Conservation (phyloP, 2,888 invertebrate genomes). For the Scaptomyza cyrtandrae region DNA sequence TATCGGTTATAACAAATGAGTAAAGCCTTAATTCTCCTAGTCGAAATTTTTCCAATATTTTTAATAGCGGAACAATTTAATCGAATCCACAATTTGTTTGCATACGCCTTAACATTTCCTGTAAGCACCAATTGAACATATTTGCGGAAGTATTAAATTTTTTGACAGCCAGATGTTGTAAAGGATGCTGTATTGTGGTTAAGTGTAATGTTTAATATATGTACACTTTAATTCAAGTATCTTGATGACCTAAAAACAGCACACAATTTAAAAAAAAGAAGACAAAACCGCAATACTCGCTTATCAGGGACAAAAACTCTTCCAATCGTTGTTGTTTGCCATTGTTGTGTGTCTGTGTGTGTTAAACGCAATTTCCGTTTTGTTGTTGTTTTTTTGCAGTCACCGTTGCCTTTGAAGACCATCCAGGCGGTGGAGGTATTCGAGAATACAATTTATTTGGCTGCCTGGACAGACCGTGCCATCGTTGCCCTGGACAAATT, state of each 20-base stretch:
- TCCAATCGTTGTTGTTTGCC: conserved; percentile 10
- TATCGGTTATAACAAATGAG: too few species aligned
- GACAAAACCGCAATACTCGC: conserved; percentile 14
- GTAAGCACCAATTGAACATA: neutral
- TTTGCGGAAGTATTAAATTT: neutral
- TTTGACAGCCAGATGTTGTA: neutral
- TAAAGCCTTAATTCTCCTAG: too few species aligned
- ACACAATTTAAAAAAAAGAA: conserved; percentile 14
- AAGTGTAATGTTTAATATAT: neutral
- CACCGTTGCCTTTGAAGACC: conserved; percentile 78
- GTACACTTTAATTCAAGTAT: conserved; percentile 1
- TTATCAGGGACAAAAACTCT: conserved; percentile 8
- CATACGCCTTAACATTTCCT: neutral
- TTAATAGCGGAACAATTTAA: neutral
- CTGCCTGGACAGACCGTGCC: conserved; percentile 89
- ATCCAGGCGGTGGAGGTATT: conserved; percentile 90
- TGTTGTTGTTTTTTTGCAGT: conserved; percentile 53
- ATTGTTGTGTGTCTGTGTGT: conserved; percentile 11
- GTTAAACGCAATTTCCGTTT: conserved; percentile 56
- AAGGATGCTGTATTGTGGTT: neutral
- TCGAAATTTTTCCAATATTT: neutral
- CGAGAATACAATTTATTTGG: conserved; percentile 90
- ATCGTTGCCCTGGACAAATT: conserved; percentile 88
- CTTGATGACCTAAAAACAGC: conserved; percentile 22
- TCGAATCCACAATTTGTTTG: neutral